Conservation (phyloP, 2,888 invertebrate genomes). For the Limnephilus auricula region DNA sequence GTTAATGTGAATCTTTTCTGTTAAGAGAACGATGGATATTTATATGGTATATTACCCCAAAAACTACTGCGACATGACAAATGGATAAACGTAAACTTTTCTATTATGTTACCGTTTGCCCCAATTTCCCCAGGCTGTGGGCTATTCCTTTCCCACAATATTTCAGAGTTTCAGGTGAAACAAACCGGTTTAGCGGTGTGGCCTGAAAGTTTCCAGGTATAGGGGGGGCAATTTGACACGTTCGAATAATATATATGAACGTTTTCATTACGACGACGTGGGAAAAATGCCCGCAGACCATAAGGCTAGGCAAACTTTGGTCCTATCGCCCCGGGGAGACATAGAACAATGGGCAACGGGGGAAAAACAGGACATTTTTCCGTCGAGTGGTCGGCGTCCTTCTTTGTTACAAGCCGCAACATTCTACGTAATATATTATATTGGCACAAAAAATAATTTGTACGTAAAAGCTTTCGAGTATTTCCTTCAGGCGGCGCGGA, state of each 20-base stretch:
- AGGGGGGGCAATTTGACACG: conserved; percentile 24
- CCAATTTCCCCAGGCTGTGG: not conserved
- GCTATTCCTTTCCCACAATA: conserved; percentile 1
- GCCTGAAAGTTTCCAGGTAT: conserved; percentile 12
- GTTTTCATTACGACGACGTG: conserved; percentile 35
- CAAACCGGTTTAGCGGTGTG: conserved; percentile 22
- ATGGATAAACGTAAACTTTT: not conserved
- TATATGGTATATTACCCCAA: not conserved
- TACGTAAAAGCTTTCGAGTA: conserved; percentile 13
- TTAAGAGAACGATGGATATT: not conserved
- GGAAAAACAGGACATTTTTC: conserved; percentile 53
- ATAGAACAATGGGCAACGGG: conserved; percentile 44
- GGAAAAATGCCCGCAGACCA: not conserved
- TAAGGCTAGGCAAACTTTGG: conserved; percentile 19
- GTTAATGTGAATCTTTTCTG: not conserved
- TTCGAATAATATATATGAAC: conserved; percentile 34
- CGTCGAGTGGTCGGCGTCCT: conserved; percentile 52
- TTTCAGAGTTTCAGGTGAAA: conserved; percentile 34
- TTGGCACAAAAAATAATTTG: conserved; percentile 36
- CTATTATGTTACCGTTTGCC: not conserved
- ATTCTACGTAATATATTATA: conserved; percentile 35
- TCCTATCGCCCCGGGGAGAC: conserved; percentile 25
- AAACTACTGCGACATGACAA: not conserved
- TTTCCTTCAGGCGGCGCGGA: not conserved
- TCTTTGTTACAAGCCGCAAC: conserved; percentile 30